These are phyloP conservation scores for Drosophila lacicola DNA, from an alignment of 2,888 invertebrate species.

Conservation along the genomic window DNA sequence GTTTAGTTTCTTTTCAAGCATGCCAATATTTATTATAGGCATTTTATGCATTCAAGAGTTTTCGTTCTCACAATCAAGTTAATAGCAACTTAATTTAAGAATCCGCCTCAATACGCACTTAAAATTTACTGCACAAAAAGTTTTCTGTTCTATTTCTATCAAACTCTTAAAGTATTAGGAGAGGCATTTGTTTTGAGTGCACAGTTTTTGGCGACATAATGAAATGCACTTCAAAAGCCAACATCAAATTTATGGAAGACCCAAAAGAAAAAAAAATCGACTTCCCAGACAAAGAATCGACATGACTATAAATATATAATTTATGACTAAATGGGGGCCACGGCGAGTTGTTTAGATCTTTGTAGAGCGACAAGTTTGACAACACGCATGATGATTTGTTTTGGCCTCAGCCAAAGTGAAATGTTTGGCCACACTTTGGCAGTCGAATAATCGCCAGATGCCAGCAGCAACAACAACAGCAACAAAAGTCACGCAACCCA, in stretches of 20 bases:
- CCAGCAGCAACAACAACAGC: slow-evolving; percentile 28
- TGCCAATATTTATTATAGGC: too few species aligned
- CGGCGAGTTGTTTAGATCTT: slow-evolving; percentile 14
- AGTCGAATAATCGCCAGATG: slow-evolving; percentile 51
- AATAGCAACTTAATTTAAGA: too few species aligned
- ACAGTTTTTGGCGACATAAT: slow-evolving; percentile 22
- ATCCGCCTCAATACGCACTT: too few species aligned
- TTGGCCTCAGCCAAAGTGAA: slow-evolving; percentile 43
- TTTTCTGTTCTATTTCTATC: too few species aligned
- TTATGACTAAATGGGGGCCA: slow-evolving; percentile 61
- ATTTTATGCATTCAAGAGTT: too few species aligned
- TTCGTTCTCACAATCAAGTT: too few species aligned
- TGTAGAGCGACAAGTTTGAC: slow-evolving; percentile 41
- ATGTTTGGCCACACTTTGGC: slow-evolving; percentile 62
- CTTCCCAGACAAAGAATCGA: slow-evolving; percentile 30
- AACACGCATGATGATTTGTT: slow-evolving; percentile 66
- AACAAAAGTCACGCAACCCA: slow-evolving; percentile 29
- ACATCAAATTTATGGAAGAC: slow-evolving; percentile 49
- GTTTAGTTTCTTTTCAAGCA: too few species aligned
- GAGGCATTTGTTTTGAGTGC: slow-evolving; percentile 7
- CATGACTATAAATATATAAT: slow-evolving; percentile 65
- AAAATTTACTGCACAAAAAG: too few species aligned
- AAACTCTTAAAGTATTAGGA: too few species aligned
- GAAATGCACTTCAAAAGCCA: slow-evolving; percentile 40
- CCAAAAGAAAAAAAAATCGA: slow-evolving; percentile 18